Evolutionary conservation across 2,797 vertebrate species (phyloP).

Genomic region (Tangara arthus): DNA sequence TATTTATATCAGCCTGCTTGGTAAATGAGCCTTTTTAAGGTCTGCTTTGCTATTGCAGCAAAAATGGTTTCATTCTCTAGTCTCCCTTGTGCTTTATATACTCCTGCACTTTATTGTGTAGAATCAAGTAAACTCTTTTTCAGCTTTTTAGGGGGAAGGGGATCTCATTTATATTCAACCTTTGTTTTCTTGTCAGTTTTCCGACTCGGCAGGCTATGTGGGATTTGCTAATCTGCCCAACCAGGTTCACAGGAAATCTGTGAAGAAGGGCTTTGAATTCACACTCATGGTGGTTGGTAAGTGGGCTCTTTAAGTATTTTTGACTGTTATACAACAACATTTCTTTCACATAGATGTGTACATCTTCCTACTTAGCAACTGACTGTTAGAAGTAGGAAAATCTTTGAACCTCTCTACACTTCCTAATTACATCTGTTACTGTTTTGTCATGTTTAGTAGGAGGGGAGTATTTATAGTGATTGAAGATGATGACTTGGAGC

Average conservation of each 20-base stretch:
- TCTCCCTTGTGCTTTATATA: not conserved
- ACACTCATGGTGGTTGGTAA: constrained; percentile 88
- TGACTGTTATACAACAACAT: not conserved
- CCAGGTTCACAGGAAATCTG: constrained; percentile 90
- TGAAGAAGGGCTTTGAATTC: constrained; percentile 91
- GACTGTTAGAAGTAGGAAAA: not conserved
- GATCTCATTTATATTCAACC: not conserved
- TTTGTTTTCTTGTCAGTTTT: constrained; percentile 75
- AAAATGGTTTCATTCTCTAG: not conserved
- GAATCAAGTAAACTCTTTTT: not conserved
- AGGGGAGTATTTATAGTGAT: not conserved
- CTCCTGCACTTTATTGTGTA: not conserved
- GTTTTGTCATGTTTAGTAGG: not conserved
- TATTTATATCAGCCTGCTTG: not conserved
- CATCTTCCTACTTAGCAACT: not conserved
- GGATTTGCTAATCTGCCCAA: constrained; percentile 89
- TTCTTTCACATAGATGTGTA: not conserved
- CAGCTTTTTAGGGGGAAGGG: not conserved
- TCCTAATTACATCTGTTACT: not conserved
- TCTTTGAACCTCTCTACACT: not conserved
- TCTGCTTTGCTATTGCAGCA: not conserved
- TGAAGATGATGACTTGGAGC: not conserved
- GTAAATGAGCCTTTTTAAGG: not conserved
- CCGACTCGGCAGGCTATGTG: constrained; percentile 84
- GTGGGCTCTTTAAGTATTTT: constrained; percentile 42